phyloP scores from a whole-genome alignment of 1,140 invertebrate genomes.

The Drosophila lowei region DNA sequence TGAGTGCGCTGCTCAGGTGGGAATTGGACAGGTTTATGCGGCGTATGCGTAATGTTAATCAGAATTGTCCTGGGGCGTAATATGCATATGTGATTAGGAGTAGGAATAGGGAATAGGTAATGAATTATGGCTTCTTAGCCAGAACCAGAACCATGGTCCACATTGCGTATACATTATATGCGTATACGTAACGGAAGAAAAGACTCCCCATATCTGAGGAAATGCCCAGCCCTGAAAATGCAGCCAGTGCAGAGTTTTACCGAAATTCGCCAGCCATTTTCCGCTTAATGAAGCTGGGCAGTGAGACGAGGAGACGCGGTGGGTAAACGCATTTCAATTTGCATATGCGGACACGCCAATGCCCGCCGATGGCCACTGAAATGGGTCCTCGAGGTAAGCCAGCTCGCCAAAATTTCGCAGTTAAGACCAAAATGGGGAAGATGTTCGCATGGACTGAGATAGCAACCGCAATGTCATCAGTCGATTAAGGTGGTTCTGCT shows the following conservation, averaged over 20 bases:
- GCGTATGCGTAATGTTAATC: conserved; percentile 47
- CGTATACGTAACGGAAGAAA: too few species aligned
- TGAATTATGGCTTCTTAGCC: conserved; percentile 2
- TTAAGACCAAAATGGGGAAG: conserved; percentile 30
- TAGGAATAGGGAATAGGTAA: not conserved
- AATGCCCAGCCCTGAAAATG: too few species aligned
- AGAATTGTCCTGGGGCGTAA: conserved; percentile 12
- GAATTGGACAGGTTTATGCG: conserved; percentile 29
- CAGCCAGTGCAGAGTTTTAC: too few species aligned
- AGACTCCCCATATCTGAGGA: too few species aligned
- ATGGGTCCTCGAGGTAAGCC: conserved; percentile 25
- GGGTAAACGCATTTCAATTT: conserved; percentile 72
- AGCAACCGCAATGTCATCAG: conserved; percentile 15
- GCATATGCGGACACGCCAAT: conserved; percentile 53
- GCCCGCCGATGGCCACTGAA: conserved; percentile 39
- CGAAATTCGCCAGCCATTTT: too few species aligned
- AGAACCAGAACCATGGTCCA: too few species aligned
- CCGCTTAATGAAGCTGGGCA: too few species aligned
- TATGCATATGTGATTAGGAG: conserved; percentile 25
- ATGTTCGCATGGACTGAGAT: conserved; percentile 14
- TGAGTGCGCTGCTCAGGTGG: conserved; percentile 44
- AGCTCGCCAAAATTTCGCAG: conserved; percentile 30
- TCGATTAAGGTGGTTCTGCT: conserved; percentile 28
- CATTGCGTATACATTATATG: too few species aligned
- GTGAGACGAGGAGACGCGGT: not conserved